Evolutionary conservation across 2,888 invertebrate species (phyloP), one percentile per base, ranked within the genome.

Genomic region (Chesias legatella): DNA sequence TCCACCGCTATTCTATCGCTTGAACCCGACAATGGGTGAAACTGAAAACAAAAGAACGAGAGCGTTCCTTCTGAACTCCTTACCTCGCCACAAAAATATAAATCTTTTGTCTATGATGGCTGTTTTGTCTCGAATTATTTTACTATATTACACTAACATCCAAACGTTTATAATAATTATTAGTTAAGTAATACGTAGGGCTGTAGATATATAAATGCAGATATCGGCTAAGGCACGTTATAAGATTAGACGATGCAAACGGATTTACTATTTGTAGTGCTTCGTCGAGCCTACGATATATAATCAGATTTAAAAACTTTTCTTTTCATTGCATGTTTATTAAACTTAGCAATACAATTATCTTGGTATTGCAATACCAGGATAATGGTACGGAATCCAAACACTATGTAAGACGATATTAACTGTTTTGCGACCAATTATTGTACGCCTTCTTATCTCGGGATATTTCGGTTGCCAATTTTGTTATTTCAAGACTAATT

Each of bases 181-280:
- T 22, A 22, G 7, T 17, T 17, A 17, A 2, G 13, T 3, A 3
- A 17, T 17, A 17, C 13, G 2, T 3, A 1, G n/a, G 22, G 1
- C n/a, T 7, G 27, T 25, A 26, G 7, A 29, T 20, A 32, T n/a
- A 13, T 26, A 43, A 33, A 49, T 51, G 48, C 51, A 53, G 53
- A 56, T 51, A 56, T 56, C 64, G 69, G 78, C 74, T 82, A 83
- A 85, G 84, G 82, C 70, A 78, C 76, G 51, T 84, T 85, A 85
- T 83, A 85, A 84, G 85, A 85, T 85, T 86, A 85, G 84, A 82
- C 58, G 66, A 74, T 84, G 82, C 82, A 77, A 84, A 81, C 67
- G 82, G 84, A 86, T 86, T 80, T 80, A 66, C 70, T 73, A 68
- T 72, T 82, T 84, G 80, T 79, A 68, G 85, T 76, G 85, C 85